Percentiles rank a stretch among this genome's conserved stretches.
These are phyloP conservation scores for Koerneria pararmatus DNA, from an alignment of 2,888 invertebrate species.

Conservation along the genomic window DNA sequence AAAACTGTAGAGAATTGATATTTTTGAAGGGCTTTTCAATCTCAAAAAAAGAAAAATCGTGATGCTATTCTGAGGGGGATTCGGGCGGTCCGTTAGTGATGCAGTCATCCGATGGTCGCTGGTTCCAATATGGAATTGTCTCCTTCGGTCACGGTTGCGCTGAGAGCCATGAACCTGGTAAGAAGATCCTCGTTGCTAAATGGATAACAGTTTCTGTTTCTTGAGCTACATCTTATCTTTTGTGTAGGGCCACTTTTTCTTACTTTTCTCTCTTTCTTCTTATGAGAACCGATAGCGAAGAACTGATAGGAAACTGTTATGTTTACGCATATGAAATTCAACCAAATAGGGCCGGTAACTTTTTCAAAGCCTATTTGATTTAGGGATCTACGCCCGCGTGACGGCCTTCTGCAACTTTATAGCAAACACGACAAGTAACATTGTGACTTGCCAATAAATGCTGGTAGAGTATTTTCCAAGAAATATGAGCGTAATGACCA, in stretches of 20 bases:
- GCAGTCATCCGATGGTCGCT: conserved; percentile 8
- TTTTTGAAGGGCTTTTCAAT: no score
- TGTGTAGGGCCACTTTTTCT: no score
- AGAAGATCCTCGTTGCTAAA: no score
- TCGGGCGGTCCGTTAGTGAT: conserved; percentile 23
- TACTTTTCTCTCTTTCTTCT: no score
- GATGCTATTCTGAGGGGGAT: conserved; percentile 18
- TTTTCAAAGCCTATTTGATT: conserved; percentile 12
- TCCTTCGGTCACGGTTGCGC: conserved; percentile 25
- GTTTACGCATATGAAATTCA: no score
- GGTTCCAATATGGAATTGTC: conserved; percentile 24
- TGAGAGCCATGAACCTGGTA: conserved; percentile 22
- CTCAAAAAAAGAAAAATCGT: no score
- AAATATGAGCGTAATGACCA: not conserved
- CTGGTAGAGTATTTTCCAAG: not conserved
- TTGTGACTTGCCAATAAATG: conserved; percentile 60
- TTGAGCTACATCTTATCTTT: no score
- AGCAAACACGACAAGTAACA: conserved; percentile 11
- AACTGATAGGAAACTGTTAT: no score
- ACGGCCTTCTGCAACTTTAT: conserved; percentile 23
- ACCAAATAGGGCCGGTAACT: no score
- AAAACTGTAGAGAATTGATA: not conserved
- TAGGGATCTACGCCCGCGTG: conserved; percentile 24
- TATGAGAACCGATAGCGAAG: no score
- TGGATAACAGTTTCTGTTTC: no score